Base-by-base conservation (phyloP, 1,140 invertebrate genomes). In the Pseudomyrmex dendroicus region DNA sequence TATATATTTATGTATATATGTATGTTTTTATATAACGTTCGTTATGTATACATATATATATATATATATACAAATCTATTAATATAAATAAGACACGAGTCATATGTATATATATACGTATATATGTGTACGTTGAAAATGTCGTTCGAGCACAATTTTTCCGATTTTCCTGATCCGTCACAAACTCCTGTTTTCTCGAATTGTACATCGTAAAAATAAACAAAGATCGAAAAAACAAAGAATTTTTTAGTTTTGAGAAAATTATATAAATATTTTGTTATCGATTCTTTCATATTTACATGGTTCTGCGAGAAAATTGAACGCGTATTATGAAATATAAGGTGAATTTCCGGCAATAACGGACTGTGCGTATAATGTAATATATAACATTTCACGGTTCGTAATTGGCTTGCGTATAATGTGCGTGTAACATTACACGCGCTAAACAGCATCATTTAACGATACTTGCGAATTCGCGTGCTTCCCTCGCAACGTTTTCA, bases 41-140 rank as follows among this genome's bases (percentile, higher is more conserved):
- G 74, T 68, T 76, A 86, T 83, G 73, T 35, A 7, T 35, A 35
- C 5, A 35, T 35, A 35, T 64, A 12, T 50, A 12, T 62, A 17
- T 74, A 52, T 66, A 63, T 73, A 57, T 52, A 57, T 84, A 64
- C 72, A 57, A 52, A 62, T 13, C 8, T 64, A 46, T 87, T 13
- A 80, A 83, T 54, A 67, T 83, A 84, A 76, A 68, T 66, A 73
- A 73, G 73, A 66, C 57, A 56, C 77, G 82, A 61, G 70, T 63
- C 68, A 57, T 59, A 46, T 84, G 70, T 76, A 57, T 87, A n/a
- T 84, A 84, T 82, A 68, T 66, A 73, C 63, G 73, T 57, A 61
- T 86, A 82, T 68, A 82, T 84, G 73, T 77, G 82, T 77, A 83
- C 84, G 83, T 89, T 86, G 84, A 84, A 88, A 86, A 82, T 64